Base-by-base conservation (phyloP, 92 coral and sea anemone species). In the Porites rus region DNA sequence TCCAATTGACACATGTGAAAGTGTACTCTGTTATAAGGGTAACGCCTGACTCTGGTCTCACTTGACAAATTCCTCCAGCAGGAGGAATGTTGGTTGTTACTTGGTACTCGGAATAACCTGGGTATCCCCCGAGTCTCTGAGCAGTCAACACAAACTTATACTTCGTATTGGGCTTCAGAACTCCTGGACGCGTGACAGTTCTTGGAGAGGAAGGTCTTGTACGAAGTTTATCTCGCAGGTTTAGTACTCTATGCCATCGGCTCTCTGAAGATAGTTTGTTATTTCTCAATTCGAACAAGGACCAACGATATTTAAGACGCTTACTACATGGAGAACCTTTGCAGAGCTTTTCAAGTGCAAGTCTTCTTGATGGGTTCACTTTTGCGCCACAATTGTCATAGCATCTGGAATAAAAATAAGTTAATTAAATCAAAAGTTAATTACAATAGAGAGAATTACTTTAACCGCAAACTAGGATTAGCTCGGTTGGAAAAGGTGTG, bases 1-100 rank as follows among this genome's bases (percentile, higher is more conserved):
- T 59, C 97, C 97, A 94, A 6, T 85, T 82, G 62, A 78, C 70
- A 68, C 97, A 94, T 6, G 63, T n/a, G 52, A 94, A 86, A 11
- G n/a, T 38, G 62, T 92, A 94, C 69, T 16, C 59, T 43, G 97
- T 92, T 69, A 69, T 77, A 72, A 92, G 75, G 18, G 97, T 91
- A 46, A 65, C 52, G n/a, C 97, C 97, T 31, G 88, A 74, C 12
- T 75, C 54, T 8, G 86, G 91, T 38, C 60, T 52, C 12, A 67
- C 93, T 1, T 51, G 20, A 51, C 97, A 94, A 1, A 22, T 43
- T 8, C 97, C 97, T 10, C 89, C 82, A 1, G 66, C 46, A n/a
- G 97, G 97, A 5, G 89, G 84, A 43, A 80, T 71, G 73, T 94
- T 89, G 16, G 88, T 89, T 21, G 65, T 71, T 59, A 92, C 88